A percentile compares a stretch with the other conserved stretches of the same genome.
Evolutionary conservation across 2,888 invertebrate genomes (phyloP).

Genomic region (Xanthorhoe spadicearia): DNA sequence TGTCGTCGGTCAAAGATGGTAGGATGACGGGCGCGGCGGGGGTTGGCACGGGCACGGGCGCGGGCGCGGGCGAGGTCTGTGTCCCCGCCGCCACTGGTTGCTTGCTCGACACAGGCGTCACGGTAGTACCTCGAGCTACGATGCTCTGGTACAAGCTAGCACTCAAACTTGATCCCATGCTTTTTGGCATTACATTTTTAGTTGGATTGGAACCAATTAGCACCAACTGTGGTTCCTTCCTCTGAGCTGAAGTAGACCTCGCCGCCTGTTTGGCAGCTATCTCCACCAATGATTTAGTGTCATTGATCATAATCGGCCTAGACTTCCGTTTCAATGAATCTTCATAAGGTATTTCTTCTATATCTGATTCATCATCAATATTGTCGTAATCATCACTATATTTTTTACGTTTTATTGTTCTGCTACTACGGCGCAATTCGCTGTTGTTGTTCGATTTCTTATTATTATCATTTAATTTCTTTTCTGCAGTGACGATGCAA

Average conservation of each 20-base stretch:
- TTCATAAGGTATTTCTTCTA: conserved; percentile 86
- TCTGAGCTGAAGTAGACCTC: conserved; percentile 61
- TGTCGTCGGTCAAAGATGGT: conserved; percentile 94
- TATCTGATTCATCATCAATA: conserved; percentile 85
- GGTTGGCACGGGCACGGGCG: not conserved
- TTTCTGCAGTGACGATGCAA: conserved; percentile 59
- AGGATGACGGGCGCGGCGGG: conserved; percentile 84
- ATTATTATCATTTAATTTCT: conserved; percentile 29
- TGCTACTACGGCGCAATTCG: conserved; percentile 66
- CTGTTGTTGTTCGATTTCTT: conserved; percentile 47
- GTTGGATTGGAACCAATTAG: conserved; percentile 92
- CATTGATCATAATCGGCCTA: conserved; percentile 87
- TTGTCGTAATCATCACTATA: conserved; percentile 82
- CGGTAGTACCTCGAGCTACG: conserved; percentile 71
- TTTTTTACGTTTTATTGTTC: conserved; percentile 81
- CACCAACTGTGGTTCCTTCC: conserved; percentile 90
- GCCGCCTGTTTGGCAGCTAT: conserved; percentile 85
- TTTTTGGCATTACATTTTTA: conserved; percentile 84
- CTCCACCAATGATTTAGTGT: conserved; percentile 88
- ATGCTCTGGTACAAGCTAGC: conserved; percentile 86
- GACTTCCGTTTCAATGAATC: conserved; percentile 78
- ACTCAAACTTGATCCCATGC: conserved; percentile 46
- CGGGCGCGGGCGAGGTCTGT: conserved; percentile 51
- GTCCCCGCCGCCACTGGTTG: conserved; percentile 42
- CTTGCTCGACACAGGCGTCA: conserved; percentile 67